These are phyloP conservation scores for Melanaphis sacchari DNA, from an alignment of 1,140 invertebrate species.

Conservation along the genomic window DNA sequence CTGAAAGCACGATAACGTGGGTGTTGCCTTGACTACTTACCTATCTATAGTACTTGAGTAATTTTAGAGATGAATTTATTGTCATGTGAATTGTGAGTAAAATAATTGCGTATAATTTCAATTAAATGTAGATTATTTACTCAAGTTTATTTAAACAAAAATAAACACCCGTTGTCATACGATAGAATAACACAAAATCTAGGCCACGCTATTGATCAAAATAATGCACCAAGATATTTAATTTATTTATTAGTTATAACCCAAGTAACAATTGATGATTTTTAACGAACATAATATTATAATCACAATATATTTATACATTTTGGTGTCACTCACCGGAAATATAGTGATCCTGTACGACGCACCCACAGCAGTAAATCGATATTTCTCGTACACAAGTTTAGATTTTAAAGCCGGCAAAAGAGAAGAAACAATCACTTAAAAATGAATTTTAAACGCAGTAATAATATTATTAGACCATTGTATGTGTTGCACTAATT, in stretches of 20 bases:
- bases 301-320: neutral
- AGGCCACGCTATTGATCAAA: conserved; percentile 31
- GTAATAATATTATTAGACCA: neutral
- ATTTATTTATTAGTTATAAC: neutral
- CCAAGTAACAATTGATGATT: neutral
- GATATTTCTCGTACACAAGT: neutral
- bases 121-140: neutral
- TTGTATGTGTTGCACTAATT: neutral
- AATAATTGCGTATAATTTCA: neutral
- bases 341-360: conserved; percentile 3
- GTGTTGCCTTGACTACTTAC: conserved; percentile 56
- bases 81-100: neutral
- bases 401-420: neutral
- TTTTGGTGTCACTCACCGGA: conserved; percentile 42
- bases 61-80: conserved; percentile 14
- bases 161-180: neutral
- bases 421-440: conserved; percentile 12
- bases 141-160: neutral
- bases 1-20: conserved; percentile 4
- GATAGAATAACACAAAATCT: neutral
- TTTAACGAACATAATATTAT: neutral
- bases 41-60: conserved; percentile 13
- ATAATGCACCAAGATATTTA: neutral
- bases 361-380: conserved; percentile 8
- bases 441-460: neutral